Evolutionary conservation across 2,797 vertebrate genomes (phyloP).

Genomic region (Scarus forsteni): DNA sequence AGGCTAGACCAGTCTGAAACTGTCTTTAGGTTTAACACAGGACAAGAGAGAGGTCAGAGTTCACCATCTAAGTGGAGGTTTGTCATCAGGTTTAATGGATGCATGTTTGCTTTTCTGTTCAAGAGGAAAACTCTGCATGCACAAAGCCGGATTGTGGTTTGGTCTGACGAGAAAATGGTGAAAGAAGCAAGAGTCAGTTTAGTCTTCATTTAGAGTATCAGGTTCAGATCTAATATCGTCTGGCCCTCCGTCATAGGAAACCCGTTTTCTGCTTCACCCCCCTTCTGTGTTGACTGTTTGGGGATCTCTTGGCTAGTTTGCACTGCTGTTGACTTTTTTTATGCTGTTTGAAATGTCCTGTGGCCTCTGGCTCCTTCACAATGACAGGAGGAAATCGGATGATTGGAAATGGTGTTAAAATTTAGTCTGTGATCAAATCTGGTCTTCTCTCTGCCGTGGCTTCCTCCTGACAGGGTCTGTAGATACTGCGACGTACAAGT

Average conservation of each 20-base stretch:
- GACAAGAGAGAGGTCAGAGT: neutral
- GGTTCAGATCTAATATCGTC: neutral
- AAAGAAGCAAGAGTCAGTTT: slow-evolving; percentile 11
- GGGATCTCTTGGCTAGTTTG: slow-evolving; percentile 63
- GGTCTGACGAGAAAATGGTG: neutral
- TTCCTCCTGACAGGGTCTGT: slow-evolving; percentile 46
- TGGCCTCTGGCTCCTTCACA: slow-evolving; percentile 36
- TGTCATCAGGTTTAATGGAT: slow-evolving; percentile 27
- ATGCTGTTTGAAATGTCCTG: slow-evolving; percentile 51
- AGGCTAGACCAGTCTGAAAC: slow-evolving; percentile 1
- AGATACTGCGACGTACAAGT: slow-evolving; percentile 43
- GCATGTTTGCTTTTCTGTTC: slow-evolving; percentile 23
- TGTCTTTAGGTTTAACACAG: slow-evolving; percentile 20
- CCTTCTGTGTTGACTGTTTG: slow-evolving; percentile 40
- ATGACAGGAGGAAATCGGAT: slow-evolving; percentile 17
- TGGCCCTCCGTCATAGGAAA: slow-evolving; percentile 20
- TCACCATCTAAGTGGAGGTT: neutral
- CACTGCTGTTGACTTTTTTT: slow-evolving; percentile 61
- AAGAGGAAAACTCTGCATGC: slow-evolving; percentile 37
- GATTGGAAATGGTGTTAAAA: slow-evolving; percentile 18
- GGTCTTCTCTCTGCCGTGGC: slow-evolving; percentile 42
- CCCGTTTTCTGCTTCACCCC: slow-evolving; percentile 18
- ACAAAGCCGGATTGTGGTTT: slow-evolving; percentile 11
- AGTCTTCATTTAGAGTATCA: slow-evolving; percentile 11
- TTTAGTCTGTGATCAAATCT: slow-evolving; percentile 16